Evolutionary conservation across 2,113 vertebrate genomes (phyloP).

Genomic region (Tachysurus fulvidraco): DNA sequence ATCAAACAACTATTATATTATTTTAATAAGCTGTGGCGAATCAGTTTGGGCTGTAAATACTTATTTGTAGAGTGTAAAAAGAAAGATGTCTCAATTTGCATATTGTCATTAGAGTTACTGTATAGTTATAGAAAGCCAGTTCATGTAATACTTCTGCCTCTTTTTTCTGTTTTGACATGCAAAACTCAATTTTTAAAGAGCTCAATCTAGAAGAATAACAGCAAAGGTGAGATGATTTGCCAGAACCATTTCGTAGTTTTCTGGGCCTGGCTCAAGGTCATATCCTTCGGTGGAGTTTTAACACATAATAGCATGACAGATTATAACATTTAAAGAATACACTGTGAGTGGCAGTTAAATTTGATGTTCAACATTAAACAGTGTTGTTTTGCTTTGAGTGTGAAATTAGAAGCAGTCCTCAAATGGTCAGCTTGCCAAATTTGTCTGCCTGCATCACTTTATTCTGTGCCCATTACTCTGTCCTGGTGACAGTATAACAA

Average conservation of each 20-base stretch:
- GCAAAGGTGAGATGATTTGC: background rate
- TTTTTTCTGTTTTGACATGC: background rate
- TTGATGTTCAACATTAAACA: background rate
- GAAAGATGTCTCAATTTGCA: background rate
- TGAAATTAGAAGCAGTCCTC: constrained; percentile 1
- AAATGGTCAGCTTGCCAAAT: constrained; percentile 6
- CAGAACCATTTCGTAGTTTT: background rate
- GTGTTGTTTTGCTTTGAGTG: background rate
- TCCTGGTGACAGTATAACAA: constrained; percentile 48
- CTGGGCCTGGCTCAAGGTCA: background rate
- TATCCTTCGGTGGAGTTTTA: background rate
- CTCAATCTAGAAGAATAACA: background rate
- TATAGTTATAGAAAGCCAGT: too few species aligned
- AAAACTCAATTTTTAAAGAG: background rate
- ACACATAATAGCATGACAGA: background rate
- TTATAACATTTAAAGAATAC: background rate
- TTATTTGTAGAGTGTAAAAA: background rate
- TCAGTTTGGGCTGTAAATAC: background rate
- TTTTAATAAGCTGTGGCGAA: background rate
- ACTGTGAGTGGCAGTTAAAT: background rate
- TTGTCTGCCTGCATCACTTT: constrained; percentile 15
- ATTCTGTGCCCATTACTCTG: background rate
- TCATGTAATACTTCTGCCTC: background rate
- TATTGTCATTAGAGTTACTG: background rate
- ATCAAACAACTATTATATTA: background rate